A percentile compares a stretch with the other conserved stretches of the same genome.
phyloP scores from a whole-genome alignment of 2,888 invertebrate genomes.

The Tillus elongatus region DNA sequence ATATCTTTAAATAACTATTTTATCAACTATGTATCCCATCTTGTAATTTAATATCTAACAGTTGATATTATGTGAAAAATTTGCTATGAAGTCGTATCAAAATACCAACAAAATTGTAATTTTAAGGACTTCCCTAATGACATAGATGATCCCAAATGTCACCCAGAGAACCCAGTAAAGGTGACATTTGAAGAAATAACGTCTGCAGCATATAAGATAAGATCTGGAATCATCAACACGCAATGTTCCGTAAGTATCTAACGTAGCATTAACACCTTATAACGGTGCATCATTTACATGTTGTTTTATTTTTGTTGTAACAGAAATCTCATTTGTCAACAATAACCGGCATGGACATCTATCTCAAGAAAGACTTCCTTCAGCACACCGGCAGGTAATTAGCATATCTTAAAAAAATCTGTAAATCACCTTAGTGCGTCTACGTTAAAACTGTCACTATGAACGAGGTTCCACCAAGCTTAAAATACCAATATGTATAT shows the following conservation, averaged over 20 bases:
- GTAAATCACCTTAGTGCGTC: too few species aligned
- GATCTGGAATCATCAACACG: slow-evolving; percentile 71
- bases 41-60: too few species aligned
- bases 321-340: slow-evolving; percentile 79
- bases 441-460: too few species aligned
- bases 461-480: too few species aligned
- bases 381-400: slow-evolving; percentile 87
- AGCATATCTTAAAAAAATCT: background rate
- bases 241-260: slow-evolving; percentile 76
- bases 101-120: too few species aligned
- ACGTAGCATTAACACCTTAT: slow-evolving; percentile 4
- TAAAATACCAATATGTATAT: too few species aligned
- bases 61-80: too few species aligned
- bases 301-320: slow-evolving; percentile 6
- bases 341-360: slow-evolving; percentile 74
- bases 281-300: background rate
- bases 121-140: background rate
- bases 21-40: too few species aligned
- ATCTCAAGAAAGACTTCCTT: slow-evolving; percentile 87
- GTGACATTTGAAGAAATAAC: slow-evolving; percentile 80
- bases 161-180: slow-evolving; percentile 58
- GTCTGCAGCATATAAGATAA: slow-evolving; percentile 81
- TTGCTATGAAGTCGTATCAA: too few species aligned
- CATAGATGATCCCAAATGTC: slow-evolving; percentile 46
- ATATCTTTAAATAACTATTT: too few species aligned